phyloP scores from a whole-genome alignment of 1,140 invertebrate genomes.

The Contarinia nasturtii region DNA sequence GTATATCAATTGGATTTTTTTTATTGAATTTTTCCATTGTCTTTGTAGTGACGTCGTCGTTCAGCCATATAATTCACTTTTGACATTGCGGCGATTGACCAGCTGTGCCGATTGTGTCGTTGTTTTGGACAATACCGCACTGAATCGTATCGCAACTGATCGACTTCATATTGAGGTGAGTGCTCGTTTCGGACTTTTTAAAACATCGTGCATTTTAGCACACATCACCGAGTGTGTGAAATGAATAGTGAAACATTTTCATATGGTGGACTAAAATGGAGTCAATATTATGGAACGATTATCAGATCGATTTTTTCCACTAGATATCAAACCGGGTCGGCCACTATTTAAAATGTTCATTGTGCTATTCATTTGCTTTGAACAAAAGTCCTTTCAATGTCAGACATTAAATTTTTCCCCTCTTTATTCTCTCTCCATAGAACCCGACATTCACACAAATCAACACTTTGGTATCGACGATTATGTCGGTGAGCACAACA shows the following conservation, averaged over 20 bases:
- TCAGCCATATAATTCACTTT: slow-evolving; percentile 94
- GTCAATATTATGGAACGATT: too few relatives aligned
- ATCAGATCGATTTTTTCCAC: too few relatives aligned
- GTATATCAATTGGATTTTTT: not conserved
- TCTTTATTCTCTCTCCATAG: slow-evolving; percentile 1
- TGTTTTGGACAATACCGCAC: slow-evolving; percentile 89
- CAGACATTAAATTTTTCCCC: not conserved
- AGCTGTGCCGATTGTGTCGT: slow-evolving; percentile 97
- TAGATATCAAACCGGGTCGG: too few relatives aligned
- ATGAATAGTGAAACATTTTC: too few relatives aligned
- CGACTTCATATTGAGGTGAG: slow-evolving; percentile 65
- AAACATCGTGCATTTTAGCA: too few relatives aligned
- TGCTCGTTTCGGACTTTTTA: too few relatives aligned
- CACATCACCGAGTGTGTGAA: too few relatives aligned
- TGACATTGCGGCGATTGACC: slow-evolving; percentile 87
- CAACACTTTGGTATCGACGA: slow-evolving; percentile 92
- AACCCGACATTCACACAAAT: slow-evolving; percentile 95
- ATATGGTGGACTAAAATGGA: too few relatives aligned
- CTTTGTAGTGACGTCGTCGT: slow-evolving; percentile 86
- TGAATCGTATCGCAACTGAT: slow-evolving; percentile 93
- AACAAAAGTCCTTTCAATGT: too few relatives aligned
- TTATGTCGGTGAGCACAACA: slow-evolving; percentile 94
- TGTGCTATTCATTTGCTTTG: too few relatives aligned
- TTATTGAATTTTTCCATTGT: slow-evolving; percentile 9
- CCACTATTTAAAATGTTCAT: too few relatives aligned